phyloP scores from a whole-genome alignment of 2,888 invertebrate genomes.

The Tipula confusa region DNA sequence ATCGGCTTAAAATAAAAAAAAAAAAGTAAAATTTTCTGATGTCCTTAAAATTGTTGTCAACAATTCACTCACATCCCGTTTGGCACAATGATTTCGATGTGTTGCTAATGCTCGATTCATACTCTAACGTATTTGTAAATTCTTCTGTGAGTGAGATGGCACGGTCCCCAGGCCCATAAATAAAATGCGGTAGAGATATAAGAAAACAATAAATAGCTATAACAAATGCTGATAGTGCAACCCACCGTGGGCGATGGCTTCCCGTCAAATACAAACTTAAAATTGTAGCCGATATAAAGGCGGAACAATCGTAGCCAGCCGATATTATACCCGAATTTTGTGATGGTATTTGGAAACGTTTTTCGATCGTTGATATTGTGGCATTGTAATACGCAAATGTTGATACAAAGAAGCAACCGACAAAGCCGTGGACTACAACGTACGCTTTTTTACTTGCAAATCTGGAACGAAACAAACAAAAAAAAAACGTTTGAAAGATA shows the following conservation, averaged over 20 bases:
- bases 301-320: constrained; percentile 62
- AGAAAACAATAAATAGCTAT: constrained; percentile 30
- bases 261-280: constrained; percentile 59
- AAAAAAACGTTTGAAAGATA: background rate
- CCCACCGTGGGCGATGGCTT: background rate
- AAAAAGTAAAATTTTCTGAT: too few relatives aligned
- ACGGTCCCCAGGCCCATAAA: constrained; percentile 15
- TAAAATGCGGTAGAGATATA: constrained; percentile 13
- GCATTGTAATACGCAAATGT: constrained; percentile 60
- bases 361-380: constrained; percentile 46
- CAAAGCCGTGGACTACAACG: constrained; percentile 55
- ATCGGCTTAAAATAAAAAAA: background rate
- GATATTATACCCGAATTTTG: constrained; percentile 59
- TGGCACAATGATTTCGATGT: background rate
- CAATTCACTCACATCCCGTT: background rate
- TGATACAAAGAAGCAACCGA: constrained; percentile 58
- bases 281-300: constrained; percentile 56
- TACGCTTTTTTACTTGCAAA: constrained; percentile 59
- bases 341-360: constrained; percentile 60
- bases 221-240: background rate
- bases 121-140: background rate
- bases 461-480: background rate
- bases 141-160: background rate
- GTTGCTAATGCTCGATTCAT: background rate
- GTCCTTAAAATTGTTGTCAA: too few relatives aligned